Evolutionary conservation across 1,140 invertebrate species (phyloP).

Genomic region (Heliconius eleuchia): DNA sequence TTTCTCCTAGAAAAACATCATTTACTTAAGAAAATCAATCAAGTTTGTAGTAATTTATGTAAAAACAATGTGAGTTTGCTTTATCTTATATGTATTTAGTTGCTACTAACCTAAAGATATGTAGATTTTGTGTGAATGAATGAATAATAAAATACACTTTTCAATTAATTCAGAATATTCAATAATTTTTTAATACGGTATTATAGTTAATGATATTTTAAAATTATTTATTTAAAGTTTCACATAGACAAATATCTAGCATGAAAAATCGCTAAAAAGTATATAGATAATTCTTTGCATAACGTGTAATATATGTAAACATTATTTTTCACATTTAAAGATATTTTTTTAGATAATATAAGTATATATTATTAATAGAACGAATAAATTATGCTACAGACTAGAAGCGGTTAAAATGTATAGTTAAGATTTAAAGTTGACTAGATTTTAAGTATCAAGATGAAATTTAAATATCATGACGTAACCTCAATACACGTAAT

Average conservation of each 20-base stretch:
- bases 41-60: too few relatives aligned
- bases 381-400: not conserved
- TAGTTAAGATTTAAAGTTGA: not conserved
- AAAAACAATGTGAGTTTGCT: too few relatives aligned
- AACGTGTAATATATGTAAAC: not conserved
- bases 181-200: not conserved
- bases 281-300: too few relatives aligned
- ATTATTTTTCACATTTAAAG: not conserved
- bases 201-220: not conserved
- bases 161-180: not conserved
- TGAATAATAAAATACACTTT: not conserved
- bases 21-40: too few relatives aligned
- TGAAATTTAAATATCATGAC: slow-evolving; percentile 1
- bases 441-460: not conserved
- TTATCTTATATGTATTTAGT: too few relatives aligned
- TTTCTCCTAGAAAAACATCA: too few relatives aligned
- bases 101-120: not conserved
- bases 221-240: not conserved
- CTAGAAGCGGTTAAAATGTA: not conserved
- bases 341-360: not conserved
- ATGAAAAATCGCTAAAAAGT: too few relatives aligned
- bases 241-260: too few relatives aligned
- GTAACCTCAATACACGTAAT: too few relatives aligned
- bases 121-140: not conserved
- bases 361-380: too few relatives aligned